Evolutionary conservation across 1,140 invertebrate species (phyloP), one percentile per base, ranked within the genome.

Genomic region (Oreohelix idahoensis): DNA sequence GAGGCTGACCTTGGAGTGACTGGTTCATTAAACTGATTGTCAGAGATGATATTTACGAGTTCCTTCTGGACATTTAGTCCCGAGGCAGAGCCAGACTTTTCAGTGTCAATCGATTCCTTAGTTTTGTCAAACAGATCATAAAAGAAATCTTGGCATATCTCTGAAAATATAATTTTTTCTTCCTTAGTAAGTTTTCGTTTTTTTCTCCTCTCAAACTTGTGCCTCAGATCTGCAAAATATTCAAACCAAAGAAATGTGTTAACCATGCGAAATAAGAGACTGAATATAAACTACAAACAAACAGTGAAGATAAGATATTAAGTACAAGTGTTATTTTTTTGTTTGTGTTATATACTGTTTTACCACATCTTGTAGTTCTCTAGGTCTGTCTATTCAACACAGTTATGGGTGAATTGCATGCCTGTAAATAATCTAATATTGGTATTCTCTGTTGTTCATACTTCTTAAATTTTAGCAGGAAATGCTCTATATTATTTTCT

Each of bases 121-220:
- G 45, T 17, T 39, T 79, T 76, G 63, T 84, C 85, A 85, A 87
- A 87, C 13, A 89, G 42, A 63, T 81, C 77, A 81, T 82, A 84
- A 36, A 91, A 84, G 85, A 87, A 86, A 13, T 87, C 80, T 69
- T 84, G 85, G 51, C 86, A 87, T n/a, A 86, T 73, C 39, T 83
- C 81, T 17, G 87, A 86, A 81, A 89, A 91, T 1, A 78, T 83
- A 51, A 83, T 86, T 71, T 89, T 90, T 79, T 90, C 90, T 26
- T 91, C 89, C 69, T 81, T 79, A 15, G 86, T 88, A 20, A 91
- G 78, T 86, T 91, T 91, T 36, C 89, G 80, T 78, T 79, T 87
- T 70, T 89, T 89, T 70, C 76, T 86, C 51, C 86, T 89, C 78
- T 91, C 90, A 85, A 91, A 88, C 78, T 87, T 87, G 71, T 91